A percentile compares a stretch with the other conserved stretches of the same genome.
Conservation (phyloP, 2,797 vertebrate species). For the Rhincodon typus region DNA sequence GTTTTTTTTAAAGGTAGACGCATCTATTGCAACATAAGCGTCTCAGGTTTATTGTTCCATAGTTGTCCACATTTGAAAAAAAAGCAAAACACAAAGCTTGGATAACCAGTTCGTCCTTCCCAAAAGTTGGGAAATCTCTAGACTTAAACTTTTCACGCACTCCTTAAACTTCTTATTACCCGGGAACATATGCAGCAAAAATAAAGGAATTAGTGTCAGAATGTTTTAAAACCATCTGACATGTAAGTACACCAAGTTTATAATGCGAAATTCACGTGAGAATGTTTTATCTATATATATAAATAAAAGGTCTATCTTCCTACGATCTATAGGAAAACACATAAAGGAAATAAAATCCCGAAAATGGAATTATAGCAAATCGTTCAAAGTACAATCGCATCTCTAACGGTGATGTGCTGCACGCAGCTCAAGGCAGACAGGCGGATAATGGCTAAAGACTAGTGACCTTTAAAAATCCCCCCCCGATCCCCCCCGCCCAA, state of each 20-base stretch:
- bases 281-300: background rate
- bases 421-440: background rate
- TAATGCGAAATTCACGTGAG: background rate
- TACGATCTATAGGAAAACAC: background rate
- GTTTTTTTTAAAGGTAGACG: background rate
- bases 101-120: background rate
- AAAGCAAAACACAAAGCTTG: background rate
- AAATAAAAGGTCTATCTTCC: too few species aligned
- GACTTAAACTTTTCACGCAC: background rate
- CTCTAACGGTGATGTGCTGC: background rate
- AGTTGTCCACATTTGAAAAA: background rate
- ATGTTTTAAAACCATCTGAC: too few species aligned
- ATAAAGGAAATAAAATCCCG: background rate
- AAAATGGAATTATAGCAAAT: background rate
- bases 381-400: background rate
- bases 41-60: background rate
- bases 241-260: too few species aligned
- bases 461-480: constrained; percentile 6
- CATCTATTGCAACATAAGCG: background rate
- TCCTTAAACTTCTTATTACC: background rate
- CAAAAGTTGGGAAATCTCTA: background rate
- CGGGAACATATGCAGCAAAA: background rate
- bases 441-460: background rate
- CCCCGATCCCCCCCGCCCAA: background rate
- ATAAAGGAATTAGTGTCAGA: background rate